Evolutionary conservation across 2,797 vertebrate species (phyloP).

Genomic region (Hyperoplus immaculatus): DNA sequence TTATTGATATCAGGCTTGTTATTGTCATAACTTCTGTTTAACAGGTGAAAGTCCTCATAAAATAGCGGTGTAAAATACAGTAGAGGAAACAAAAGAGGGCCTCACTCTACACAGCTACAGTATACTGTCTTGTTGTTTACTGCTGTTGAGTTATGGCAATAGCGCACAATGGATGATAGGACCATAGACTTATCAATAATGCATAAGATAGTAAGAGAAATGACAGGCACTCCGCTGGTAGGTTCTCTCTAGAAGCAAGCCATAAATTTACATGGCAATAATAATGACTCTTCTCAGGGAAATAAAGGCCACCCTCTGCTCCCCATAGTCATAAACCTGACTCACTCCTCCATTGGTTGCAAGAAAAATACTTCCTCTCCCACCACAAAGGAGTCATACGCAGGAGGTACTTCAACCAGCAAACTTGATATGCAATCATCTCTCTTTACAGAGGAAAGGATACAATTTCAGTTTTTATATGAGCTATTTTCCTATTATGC

Average conservation of each 20-base stretch:
- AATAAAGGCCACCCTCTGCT: slow-evolving; percentile 86
- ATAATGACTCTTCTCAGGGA: slow-evolving; percentile 86
- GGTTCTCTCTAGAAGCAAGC: slow-evolving; percentile 82
- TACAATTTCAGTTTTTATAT: slow-evolving; percentile 81
- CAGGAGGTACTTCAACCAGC: slow-evolving; percentile 80
- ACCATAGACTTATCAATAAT: slow-evolving; percentile 85
- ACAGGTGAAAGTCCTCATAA: slow-evolving; percentile 49
- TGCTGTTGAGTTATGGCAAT: slow-evolving; percentile 74
- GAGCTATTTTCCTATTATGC: slow-evolving; percentile 75
- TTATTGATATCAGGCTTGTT: slow-evolving; percentile 13
- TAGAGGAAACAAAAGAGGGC: slow-evolving; percentile 52
- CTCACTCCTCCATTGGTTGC: slow-evolving; percentile 83
- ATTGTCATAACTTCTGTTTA: slow-evolving; percentile 47
- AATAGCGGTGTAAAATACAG: slow-evolving; percentile 59
- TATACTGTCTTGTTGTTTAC: slow-evolving; percentile 71
- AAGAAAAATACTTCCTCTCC: slow-evolving; percentile 83
- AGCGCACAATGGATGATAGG: slow-evolving; percentile 80
- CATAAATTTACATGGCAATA: slow-evolving; percentile 86
- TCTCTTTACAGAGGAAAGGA: slow-evolving; percentile 81
- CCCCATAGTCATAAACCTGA: slow-evolving; percentile 86
- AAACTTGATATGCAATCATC: slow-evolving; percentile 84
- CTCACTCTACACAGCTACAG: slow-evolving; percentile 50
- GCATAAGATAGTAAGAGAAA: slow-evolving; percentile 84
- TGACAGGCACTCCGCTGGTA: slow-evolving; percentile 84
- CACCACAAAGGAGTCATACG: slow-evolving; percentile 81